Conservation (phyloP, 1,140 invertebrate genomes). For the Asobara japonica region DNA sequence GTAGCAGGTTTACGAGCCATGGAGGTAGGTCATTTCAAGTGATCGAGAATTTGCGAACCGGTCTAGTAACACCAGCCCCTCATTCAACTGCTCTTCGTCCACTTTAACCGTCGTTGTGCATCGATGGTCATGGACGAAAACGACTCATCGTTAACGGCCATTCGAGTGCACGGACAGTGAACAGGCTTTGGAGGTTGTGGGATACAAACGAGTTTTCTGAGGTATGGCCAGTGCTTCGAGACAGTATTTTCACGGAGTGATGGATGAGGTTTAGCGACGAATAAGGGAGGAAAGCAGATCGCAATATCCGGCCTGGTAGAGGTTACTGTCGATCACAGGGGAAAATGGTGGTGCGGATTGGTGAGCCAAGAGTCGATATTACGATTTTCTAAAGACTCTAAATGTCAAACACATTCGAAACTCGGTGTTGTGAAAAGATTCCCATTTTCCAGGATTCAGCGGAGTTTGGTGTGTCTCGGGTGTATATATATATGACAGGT, state of each 20-base stretch:
- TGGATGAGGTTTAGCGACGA: not conserved
- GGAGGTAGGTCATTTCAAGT: slow-evolving; percentile 1
- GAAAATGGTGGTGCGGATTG: not conserved
- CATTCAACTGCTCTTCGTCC: not conserved
- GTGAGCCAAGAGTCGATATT: not conserved
- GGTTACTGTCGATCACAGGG: not conserved
- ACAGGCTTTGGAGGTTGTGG: not conserved
- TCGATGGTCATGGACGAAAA: not conserved
- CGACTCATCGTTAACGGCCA: slow-evolving; percentile 16
- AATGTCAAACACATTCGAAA: not conserved
- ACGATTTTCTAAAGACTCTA: not conserved
- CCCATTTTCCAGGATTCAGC: no score
- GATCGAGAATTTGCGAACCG: slow-evolving; percentile 28
- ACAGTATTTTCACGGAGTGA: not conserved
- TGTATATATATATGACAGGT: no score
- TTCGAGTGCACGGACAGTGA: slow-evolving; percentile 1
- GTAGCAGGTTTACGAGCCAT: slow-evolving; percentile 8
- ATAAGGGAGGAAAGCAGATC: not conserved
- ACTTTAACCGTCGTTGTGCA: slow-evolving; percentile 11
- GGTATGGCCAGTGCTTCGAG: not conserved
- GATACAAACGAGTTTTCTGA: slow-evolving; percentile 2
- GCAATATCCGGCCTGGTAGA: slow-evolving; percentile 4
- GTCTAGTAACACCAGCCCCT: slow-evolving; percentile 3
- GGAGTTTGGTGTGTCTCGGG: no score
- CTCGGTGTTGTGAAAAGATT: no score